Percentiles rank a stretch among this genome's conserved stretches.
phyloP scores from a whole-genome alignment of 2,888 invertebrate genomes.

The Drosophila kuntzei region DNA sequence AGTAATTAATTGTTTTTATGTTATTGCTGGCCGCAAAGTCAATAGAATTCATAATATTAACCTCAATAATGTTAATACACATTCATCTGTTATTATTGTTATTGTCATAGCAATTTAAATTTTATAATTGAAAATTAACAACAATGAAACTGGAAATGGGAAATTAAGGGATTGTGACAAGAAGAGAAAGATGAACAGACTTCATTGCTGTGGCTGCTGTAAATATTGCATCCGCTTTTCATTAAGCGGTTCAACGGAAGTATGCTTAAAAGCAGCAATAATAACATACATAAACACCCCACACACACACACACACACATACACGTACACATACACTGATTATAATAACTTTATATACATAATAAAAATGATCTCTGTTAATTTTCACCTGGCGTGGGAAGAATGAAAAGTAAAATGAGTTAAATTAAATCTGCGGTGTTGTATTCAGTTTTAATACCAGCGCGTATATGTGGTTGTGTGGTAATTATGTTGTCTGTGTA shows the following conservation, averaged over 20 bases:
- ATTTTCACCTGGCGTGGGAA: slow-evolving; percentile 41
- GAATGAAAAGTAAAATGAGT: slow-evolving; percentile 55
- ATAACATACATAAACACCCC: neutral
- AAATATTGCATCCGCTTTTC: slow-evolving; percentile 49
- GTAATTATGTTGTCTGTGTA: slow-evolving; percentile 16
- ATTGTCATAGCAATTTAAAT: slow-evolving; percentile 54
- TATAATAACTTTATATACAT: slow-evolving; percentile 65
- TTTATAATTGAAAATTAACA: slow-evolving; percentile 57
- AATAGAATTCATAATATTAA: slow-evolving; percentile 32
- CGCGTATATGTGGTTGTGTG: slow-evolving; percentile 4
- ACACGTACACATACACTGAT: slow-evolving; percentile 19
- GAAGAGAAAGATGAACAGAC: neutral
- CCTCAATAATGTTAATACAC: slow-evolving; percentile 35
- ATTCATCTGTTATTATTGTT: slow-evolving; percentile 30
- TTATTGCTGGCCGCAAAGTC: slow-evolving; percentile 1
- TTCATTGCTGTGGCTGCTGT: slow-evolving; percentile 15
- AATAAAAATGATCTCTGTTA: slow-evolving; percentile 69
- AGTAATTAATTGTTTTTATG: slow-evolving; percentile 11
- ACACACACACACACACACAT: slow-evolving; percentile 14
- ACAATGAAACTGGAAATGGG: slow-evolving; percentile 16
- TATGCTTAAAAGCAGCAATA: slow-evolving; percentile 34
- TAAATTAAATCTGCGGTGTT: slow-evolving; percentile 64
- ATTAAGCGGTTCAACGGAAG: slow-evolving; percentile 59
- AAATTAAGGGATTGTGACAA: neutral
- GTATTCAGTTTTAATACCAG: slow-evolving; percentile 50